phyloP scores from a whole-genome alignment of 2,797 vertebrate species.

The Microcaecilia unicolor region DNA sequence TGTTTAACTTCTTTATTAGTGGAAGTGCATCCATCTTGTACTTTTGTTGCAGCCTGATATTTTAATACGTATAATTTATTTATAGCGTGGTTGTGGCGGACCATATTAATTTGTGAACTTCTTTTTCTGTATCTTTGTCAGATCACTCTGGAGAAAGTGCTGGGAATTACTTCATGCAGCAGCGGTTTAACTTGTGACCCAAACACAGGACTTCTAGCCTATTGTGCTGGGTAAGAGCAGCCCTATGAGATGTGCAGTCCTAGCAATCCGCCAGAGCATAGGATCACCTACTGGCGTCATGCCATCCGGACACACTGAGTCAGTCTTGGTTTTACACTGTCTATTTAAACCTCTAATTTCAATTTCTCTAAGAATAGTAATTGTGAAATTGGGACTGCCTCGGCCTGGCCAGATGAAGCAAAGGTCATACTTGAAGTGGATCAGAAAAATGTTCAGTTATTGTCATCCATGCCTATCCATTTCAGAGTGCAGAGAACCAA shows the following conservation, averaged over 20 bases:
- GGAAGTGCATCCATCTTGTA: no score
- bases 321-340: neutral
- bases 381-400: neutral
- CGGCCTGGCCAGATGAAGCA: neutral
- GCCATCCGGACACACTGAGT: neutral
- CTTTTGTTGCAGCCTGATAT: no score
- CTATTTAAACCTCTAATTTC: neutral
- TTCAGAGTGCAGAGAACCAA: no score
- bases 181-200: slow-evolving; percentile 71
- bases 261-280: no score
- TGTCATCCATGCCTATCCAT: neutral
- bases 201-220: slow-evolving; percentile 66
- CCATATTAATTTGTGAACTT: neutral
- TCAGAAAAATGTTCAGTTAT: no score
- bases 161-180: slow-evolving; percentile 67
- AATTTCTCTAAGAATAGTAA: neutral
- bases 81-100: no score
- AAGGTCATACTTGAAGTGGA: no score
- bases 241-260: neutral
- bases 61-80: no score
- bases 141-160: slow-evolving; percentile 73
- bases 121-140: slow-evolving; percentile 18
- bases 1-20: no score
- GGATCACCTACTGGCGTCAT: no score
- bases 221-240: slow-evolving; percentile 70